Evolutionary conservation across 1,140 invertebrate species (phyloP), one percentile per base, ranked within the genome.

Genomic region (Aplysia californica): DNA sequence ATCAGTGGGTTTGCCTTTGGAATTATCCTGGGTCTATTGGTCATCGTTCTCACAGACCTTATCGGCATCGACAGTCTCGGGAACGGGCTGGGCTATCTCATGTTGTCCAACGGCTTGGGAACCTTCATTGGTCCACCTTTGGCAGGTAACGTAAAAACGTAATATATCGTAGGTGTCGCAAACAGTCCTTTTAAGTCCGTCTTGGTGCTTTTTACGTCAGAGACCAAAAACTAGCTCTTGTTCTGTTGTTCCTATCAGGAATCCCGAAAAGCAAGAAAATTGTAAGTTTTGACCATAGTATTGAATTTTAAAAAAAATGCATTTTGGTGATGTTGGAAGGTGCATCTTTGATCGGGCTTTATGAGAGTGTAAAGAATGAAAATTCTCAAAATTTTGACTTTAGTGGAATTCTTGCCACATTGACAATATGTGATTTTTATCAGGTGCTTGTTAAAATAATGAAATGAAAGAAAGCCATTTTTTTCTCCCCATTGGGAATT

Each of bases 101-200:
- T 88, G 84, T 58, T 86, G 31, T 82, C 82, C 31, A 86, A 87
- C 82, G 87, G 87, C 26, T 41, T 87, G 31, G 87, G 87, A 33
- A 70, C 78, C 55, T 83, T 86, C 29, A 41, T 81, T 50, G 86
- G 86, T 66, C 87, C 87, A 35, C 82, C 83, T 15, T 6, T 86
- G 1, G 85, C 84, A 79, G 86, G 87, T 88, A 77, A 64, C 80
- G 81, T 64, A 41, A 20, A 61, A 10, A 36, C 0, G 29, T 33
- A 68, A 21, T 31, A 64, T 61, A 50, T 50, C 10, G 44, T 50
- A n/a, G 44, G n/a, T n/a, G n/a, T 50, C n/a, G 44, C n/a, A 50
- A 15, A 50, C 10, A n/a, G 10, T 50, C 10, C 10, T 50, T 10
- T n/a, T 50, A 50, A 15, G 10, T 15, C 10, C 10, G n/a, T 50